Evolutionary conservation across 2,113 vertebrate species (phyloP).

Genomic region (Bos indicus): DNA sequence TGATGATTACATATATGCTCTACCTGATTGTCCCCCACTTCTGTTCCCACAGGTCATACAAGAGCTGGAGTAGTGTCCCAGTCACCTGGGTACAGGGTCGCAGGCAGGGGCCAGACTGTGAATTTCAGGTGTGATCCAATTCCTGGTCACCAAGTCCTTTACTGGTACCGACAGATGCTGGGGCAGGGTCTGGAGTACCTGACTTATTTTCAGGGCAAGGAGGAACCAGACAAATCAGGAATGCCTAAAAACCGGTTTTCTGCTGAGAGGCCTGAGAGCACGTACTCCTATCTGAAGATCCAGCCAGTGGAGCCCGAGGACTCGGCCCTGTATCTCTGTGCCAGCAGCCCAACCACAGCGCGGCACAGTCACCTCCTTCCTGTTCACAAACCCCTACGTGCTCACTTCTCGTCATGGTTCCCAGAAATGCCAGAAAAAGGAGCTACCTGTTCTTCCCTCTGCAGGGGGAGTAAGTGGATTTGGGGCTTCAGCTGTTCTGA

Average conservation of each 20-base stretch:
- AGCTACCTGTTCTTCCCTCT: neutral
- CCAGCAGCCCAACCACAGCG: neutral
- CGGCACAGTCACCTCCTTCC: neutral
- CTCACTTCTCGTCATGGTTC: neutral
- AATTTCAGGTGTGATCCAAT: neutral
- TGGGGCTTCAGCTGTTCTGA: neutral
- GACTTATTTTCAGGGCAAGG: neutral
- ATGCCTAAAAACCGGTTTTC: neutral
- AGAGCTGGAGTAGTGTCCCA: neutral
- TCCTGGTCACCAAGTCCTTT: accelerated
- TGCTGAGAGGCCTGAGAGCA: accelerated
- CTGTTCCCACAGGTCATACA: neutral
- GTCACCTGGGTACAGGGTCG: neutral
- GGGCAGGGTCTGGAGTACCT: neutral
- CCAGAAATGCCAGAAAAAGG: neutral
- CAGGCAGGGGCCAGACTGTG: neutral
- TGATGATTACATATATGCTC: neutral
- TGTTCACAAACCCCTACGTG: neutral
- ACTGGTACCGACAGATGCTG: conserved; percentile 1
- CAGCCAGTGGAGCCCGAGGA: neutral
- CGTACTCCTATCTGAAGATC: neutral
- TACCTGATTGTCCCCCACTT: neutral
- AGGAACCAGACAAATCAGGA: accelerated
- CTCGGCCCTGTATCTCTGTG: neutral
- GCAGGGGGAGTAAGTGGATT: neutral